Evolutionary conservation across 2,888 invertebrate genomes (phyloP).

Genomic region (Craniophora ligustri): DNA sequence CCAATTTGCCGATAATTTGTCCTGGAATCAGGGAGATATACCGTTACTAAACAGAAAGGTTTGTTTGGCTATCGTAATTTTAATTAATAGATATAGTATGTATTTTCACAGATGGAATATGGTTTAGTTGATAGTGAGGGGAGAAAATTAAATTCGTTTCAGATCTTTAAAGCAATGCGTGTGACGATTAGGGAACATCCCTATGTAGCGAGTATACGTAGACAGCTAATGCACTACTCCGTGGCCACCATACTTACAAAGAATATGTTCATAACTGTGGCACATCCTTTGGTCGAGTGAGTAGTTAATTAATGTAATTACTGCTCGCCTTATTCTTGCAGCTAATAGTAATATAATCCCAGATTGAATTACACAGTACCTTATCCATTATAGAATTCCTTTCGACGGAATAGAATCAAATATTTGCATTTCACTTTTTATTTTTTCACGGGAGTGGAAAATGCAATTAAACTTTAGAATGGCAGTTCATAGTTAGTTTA

Average conservation of each 20-base stretch:
- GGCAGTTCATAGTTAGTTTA: too few species aligned
- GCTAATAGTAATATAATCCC: background rate
- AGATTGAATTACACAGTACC: constrained; percentile 36
- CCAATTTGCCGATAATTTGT: constrained; percentile 48
- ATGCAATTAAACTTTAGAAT: background rate
- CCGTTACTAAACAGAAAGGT: constrained; percentile 79
- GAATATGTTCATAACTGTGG: constrained; percentile 73
- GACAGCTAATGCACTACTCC: constrained; percentile 69
- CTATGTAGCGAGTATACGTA: constrained; percentile 75
- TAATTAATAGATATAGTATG: background rate
- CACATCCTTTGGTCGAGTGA: constrained; percentile 74
- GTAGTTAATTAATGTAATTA: constrained; percentile 40
- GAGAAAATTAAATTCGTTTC: constrained; percentile 29
- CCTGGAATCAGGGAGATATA: constrained; percentile 67
- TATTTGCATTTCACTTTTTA: background rate
- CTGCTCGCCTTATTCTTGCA: background rate
- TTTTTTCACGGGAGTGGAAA: background rate
- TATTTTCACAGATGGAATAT: too few species aligned
- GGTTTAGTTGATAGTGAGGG: too few species aligned
- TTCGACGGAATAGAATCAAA: background rate
- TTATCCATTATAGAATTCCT: constrained; percentile 26
- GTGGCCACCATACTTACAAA: constrained; percentile 68
- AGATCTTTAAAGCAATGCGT: constrained; percentile 74
- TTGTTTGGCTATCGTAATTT: background rate
- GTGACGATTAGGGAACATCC: constrained; percentile 77